phyloP scores from a whole-genome alignment of 2,113 vertebrate genomes.

The Podarcis raffonei region DNA sequence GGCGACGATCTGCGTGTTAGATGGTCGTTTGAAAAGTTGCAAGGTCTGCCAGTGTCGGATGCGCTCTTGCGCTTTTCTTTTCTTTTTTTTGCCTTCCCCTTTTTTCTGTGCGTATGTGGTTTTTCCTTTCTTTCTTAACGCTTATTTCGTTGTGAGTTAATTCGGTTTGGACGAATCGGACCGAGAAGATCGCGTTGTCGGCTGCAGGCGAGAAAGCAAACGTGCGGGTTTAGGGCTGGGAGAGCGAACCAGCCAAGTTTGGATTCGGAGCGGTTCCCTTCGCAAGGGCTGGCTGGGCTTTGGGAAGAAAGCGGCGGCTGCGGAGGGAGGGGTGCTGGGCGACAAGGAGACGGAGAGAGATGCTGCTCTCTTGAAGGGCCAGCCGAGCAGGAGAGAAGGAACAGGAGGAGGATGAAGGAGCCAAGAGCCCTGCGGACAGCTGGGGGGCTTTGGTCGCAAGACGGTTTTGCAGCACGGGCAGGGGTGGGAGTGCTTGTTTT shows the following conservation, averaged over 20 bases:
- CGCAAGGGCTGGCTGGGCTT: neutral
- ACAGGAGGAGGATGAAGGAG: neutral
- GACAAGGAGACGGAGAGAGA: neutral
- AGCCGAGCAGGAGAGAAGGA: neutral
- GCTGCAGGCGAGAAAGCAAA: neutral
- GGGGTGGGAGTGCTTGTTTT: neutral
- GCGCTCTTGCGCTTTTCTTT: too few relatives aligned
- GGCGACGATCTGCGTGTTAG: neutral
- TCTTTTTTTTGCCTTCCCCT: neutral
- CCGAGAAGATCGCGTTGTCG: too few relatives aligned
- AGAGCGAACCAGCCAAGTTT: neutral
- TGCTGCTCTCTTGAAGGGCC: neutral
- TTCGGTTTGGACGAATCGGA: neutral
- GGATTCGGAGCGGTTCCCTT: neutral
- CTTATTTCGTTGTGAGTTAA: too few relatives aligned
- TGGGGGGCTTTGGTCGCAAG: neutral
- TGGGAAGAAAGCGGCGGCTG: neutral
- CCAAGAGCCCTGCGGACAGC: neutral
- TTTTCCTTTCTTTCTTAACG: neutral
- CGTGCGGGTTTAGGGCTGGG: neutral
- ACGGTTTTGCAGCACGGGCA: too few relatives aligned
- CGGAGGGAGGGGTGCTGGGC: slow-evolving; percentile 6
- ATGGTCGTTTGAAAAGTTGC: neutral
- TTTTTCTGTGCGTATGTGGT: neutral
- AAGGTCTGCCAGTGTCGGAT: neutral